These are phyloP conservation scores for Hoplias malabaricus DNA, from an alignment of 2,113 vertebrate genomes.

Conservation along the genomic window DNA sequence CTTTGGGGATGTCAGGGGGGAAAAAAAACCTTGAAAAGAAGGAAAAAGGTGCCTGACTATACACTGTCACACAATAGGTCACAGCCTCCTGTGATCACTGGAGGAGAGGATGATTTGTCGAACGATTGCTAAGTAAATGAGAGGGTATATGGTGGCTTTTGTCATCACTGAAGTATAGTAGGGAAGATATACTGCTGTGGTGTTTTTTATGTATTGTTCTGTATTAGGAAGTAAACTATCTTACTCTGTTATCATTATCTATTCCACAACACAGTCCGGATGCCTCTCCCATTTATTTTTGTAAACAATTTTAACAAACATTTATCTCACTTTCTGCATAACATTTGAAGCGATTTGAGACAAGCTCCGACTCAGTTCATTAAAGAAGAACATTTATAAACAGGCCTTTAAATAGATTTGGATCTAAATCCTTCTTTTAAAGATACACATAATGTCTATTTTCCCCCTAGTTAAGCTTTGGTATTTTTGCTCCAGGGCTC, in stretches of 20 bases:
- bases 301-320: too few species aligned
- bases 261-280: not conserved
- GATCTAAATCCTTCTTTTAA: too few species aligned
- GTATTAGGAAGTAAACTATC: not conserved
- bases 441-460: too few species aligned
- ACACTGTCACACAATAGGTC: not conserved
- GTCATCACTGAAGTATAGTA: not conserved
- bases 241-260: not conserved
- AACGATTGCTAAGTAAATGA: not conserved
- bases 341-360: too few species aligned
- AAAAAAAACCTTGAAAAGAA: not conserved
- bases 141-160: not conserved
- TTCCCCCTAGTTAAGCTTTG: too few species aligned
- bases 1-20: not conserved
- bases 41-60: not conserved
- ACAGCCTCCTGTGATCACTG: not conserved
- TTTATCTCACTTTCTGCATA: too few species aligned
- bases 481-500: too few species aligned
- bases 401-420: too few species aligned
- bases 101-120: not conserved
- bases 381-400: too few species aligned
- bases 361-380: too few species aligned
- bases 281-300: not conserved
- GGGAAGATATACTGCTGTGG: not conserved
- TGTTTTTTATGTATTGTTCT: not conserved